phyloP scores from a whole-genome alignment of 2,113 vertebrate genomes.

The Siniperca knerii region DNA sequence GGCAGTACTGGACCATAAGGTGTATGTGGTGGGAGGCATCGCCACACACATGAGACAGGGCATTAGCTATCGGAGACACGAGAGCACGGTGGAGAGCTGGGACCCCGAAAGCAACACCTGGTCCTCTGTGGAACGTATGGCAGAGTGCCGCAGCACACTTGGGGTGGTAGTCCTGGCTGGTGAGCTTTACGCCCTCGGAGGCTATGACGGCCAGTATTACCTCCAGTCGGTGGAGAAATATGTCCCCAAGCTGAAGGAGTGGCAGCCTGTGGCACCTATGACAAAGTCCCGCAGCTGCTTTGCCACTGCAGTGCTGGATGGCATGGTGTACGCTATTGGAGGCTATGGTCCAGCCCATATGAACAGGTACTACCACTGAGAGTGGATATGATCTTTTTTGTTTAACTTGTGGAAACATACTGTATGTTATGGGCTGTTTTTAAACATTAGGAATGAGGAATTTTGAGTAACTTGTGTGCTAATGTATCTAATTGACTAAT shows the following conservation, averaged over 20 bases:
- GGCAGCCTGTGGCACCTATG: conserved; percentile 97
- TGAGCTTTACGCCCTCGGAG: conserved; percentile 95
- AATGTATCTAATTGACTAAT: not conserved
- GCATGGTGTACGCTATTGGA: conserved; percentile 97
- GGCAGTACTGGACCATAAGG: conserved; percentile 94
- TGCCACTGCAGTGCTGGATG: conserved; percentile 93
- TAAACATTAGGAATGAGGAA: not conserved
- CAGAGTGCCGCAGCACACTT: conserved; percentile 93
- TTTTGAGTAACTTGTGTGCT: not conserved
- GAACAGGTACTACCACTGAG: conserved; percentile 91
- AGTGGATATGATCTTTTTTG: not conserved
- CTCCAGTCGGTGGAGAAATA: conserved; percentile 97
- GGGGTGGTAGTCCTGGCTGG: conserved; percentile 93
- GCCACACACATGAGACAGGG: conserved; percentile 95
- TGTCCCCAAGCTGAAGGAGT: conserved; percentile 93
- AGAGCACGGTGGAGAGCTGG: conserved; percentile 97
- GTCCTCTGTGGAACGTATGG: conserved; percentile 93
- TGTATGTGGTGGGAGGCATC: conserved; percentile 96
- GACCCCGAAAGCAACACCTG: conserved; percentile 97
- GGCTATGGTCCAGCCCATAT: conserved; percentile 97
- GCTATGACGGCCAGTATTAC: conserved; percentile 97
- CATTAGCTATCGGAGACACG: conserved; percentile 93
- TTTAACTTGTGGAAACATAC: not conserved
- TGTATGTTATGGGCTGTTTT: not conserved
- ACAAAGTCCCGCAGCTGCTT: conserved; percentile 96